phyloP scores from a whole-genome alignment of 2,797 vertebrate species.

The Diplodus sargus region DNA sequence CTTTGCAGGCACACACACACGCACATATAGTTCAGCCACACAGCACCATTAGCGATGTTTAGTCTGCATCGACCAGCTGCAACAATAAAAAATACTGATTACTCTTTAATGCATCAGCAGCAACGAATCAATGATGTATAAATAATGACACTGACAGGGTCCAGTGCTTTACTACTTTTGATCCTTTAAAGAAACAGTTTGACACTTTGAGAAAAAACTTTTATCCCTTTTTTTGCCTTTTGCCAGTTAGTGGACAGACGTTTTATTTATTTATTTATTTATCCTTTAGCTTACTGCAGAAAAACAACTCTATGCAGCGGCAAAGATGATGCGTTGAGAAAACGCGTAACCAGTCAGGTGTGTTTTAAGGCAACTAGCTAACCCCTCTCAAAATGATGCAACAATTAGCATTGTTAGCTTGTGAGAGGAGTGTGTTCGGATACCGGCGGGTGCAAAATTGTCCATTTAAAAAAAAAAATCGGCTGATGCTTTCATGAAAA shows the following conservation, averaged over 20 bases:
- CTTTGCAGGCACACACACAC: slow-evolving; percentile 14
- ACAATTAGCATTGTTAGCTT: too few species aligned
- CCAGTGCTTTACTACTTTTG: neutral
- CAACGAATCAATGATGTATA: neutral
- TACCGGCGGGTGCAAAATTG: neutral
- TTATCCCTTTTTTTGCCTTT: neutral
- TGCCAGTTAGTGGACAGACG: neutral
- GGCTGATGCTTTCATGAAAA: too few species aligned
- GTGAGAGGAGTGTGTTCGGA: neutral
- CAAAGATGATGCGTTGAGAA: neutral
- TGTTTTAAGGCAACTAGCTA: neutral
- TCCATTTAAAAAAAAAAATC: too few species aligned
- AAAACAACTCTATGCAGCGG: neutral
- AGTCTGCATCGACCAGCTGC: neutral
- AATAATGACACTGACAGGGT: too few species aligned
- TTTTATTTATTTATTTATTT: too few species aligned
- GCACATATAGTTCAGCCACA: slow-evolving; percentile 1
- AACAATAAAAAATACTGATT: neutral
- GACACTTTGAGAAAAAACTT: neutral
- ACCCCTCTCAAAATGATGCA: neutral
- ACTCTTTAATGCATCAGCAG: neutral
- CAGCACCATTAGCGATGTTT: neutral
- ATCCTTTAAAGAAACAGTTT: neutral
- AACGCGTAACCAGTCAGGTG: neutral
- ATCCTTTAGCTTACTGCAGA: neutral